These are phyloP conservation scores for Zaprionus capensis DNA, from an alignment of 1,140 invertebrate genomes.

Conservation along the genomic window DNA sequence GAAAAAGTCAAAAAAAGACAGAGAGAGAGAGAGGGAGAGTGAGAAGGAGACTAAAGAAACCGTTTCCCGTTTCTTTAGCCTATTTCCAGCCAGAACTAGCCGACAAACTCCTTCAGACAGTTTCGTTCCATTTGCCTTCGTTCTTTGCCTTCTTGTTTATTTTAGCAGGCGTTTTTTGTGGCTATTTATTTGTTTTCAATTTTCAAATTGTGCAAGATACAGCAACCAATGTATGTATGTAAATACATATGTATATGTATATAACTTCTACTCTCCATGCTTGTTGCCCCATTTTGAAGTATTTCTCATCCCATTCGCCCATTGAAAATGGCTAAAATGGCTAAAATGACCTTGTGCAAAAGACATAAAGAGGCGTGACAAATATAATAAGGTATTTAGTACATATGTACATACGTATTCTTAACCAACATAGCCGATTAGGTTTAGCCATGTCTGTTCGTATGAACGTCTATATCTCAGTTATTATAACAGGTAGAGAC, in stretches of 20 bases:
- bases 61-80: constrained; percentile 49
- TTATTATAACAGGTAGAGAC: too few relatives aligned
- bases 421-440: too few relatives aligned
- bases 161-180: constrained; percentile 70
- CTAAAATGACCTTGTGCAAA: too few relatives aligned
- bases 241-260: neutral
- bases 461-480: too few relatives aligned
- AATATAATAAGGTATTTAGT: too few relatives aligned
- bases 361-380: too few relatives aligned
- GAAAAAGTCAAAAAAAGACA: constrained; percentile 61
- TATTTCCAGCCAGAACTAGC: constrained; percentile 23
- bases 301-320: constrained; percentile 22
- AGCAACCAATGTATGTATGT: constrained; percentile 29
- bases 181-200: constrained; percentile 76
- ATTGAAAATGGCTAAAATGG: too few relatives aligned
- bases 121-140: neutral
- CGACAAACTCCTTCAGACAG: constrained; percentile 11
- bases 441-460: too few relatives aligned
- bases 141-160: constrained; percentile 55
- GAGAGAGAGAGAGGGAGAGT: constrained; percentile 11
- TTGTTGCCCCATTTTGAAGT: neutral
- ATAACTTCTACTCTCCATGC: neutral
- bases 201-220: constrained; percentile 56
- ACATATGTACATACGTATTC: too few relatives aligned
- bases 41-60: constrained; percentile 43